Base-by-base conservation (phyloP, 2,888 invertebrate genomes). In the Hedychridium roseum region DNA sequence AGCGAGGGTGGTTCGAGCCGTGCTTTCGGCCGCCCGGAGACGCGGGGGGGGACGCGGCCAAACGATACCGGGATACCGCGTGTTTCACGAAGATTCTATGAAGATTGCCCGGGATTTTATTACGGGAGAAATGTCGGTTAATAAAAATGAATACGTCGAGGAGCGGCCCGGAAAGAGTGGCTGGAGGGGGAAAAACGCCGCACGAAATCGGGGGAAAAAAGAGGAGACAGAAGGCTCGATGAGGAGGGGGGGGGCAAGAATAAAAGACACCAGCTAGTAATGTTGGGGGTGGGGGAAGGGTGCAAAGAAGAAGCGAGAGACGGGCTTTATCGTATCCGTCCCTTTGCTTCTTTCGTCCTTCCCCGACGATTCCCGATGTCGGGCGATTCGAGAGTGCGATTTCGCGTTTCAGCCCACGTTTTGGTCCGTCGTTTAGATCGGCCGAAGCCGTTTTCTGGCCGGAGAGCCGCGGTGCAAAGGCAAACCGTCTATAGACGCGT, bases 21-120 rank as follows among this genome's bases (percentile, higher is more conserved):
- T n/a, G n/a, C n/a, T n/a, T n/a, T n/a, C n/a, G n/a, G n/a, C n/a
- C n/a, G n/a, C n/a, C n/a, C n/a, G n/a, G n/a, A n/a, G n/a, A n/a
- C n/a, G n/a, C n/a, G n/a, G n/a, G n/a, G n/a, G n/a, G n/a, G n/a
- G n/a, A n/a, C n/a, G 54, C 52, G 55, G 65, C 64, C 65, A 64
- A 70, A 67, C 73, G 74, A 74, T 73, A 71, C 68, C 68, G 72
- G 11, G 70, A 74, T 72, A 73, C 73, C 74, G 74, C 75, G 74
- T 76, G 77, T 77, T 74, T 76, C 76, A 70, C 75, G 75, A 78
- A 78, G 78, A 78, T 78, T 78, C 76, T 76, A 78, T 76, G 77
- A 78, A 78, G 78, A 78, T 78, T 78, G 78, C 74, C 69, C 70
- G 67, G 72, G 71, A 74, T 78, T 78, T 78, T 78, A 78, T 78